These are phyloP conservation scores for Caenorhabditis sp. DNA, from an alignment of 2,888 invertebrate species.

Conservation along the genomic window DNA sequence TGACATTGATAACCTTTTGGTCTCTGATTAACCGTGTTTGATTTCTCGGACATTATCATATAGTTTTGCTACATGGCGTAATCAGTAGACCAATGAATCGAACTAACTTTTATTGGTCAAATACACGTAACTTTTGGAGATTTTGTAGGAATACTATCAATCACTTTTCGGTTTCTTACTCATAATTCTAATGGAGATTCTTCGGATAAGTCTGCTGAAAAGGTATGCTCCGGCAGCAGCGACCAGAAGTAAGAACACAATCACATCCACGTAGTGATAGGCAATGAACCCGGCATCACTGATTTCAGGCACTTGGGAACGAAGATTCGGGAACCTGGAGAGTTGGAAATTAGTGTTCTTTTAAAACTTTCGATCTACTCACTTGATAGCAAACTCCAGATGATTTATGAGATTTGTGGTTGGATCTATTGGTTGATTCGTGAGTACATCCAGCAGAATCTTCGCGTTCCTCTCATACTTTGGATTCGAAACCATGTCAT, in stretches of 20 bases:
- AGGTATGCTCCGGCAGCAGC: background rate
- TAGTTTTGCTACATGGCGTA: background rate
- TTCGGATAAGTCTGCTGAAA: background rate
- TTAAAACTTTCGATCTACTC: no score
- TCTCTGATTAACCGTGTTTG: no score
- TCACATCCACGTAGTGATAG: conserved; percentile 39
- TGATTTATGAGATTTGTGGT: conserved; percentile 34
- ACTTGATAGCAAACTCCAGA: conserved; percentile 42
- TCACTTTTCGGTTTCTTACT: conserved; percentile 10
- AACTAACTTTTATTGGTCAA: background rate
- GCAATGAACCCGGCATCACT: conserved; percentile 13
- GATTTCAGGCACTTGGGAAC: conserved; percentile 32
- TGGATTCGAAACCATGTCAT: conserved; percentile 20
- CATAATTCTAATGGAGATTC: background rate
- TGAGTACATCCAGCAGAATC: conserved; percentile 15
- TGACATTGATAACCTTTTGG: no score
- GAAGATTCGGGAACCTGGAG: conserved; percentile 41
- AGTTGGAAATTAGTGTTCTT: background rate
- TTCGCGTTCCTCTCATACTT: conserved; percentile 1
- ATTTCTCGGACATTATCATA: no score
- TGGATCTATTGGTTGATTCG: conserved; percentile 47
- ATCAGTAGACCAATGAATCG: no score
- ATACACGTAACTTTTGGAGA: conserved; percentile 6
- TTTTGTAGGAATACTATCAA: background rate
- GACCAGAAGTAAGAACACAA: background rate